These are phyloP conservation scores for Eurytoma californica DNA, from an alignment of 2,888 invertebrate genomes.

Conservation along the genomic window DNA sequence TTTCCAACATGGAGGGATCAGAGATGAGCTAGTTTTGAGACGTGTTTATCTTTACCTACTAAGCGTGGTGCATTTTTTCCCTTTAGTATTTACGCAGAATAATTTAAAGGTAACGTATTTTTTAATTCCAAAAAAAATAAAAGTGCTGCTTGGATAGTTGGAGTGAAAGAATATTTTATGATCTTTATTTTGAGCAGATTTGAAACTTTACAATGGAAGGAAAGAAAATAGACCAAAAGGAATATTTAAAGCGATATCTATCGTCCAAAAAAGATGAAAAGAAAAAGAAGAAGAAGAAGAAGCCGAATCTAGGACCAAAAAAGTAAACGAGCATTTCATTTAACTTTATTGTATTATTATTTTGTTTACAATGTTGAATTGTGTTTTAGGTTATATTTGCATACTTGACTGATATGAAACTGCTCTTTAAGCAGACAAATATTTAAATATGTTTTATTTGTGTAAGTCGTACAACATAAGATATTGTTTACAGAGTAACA, in stretches of 20 bases:
- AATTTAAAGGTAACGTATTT: no score
- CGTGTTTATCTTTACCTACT: no score
- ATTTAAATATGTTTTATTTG: constrained; percentile 12
- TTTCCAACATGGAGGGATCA: no score
- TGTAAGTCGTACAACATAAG: constrained; percentile 38
- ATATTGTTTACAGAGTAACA: constrained; percentile 80
- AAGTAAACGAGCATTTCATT: constrained; percentile 65
- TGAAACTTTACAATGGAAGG: constrained; percentile 39
- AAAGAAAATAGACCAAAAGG: constrained; percentile 79
- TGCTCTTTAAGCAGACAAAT: constrained; percentile 3
- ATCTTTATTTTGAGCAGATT: no score
- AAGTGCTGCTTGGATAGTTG: no score
- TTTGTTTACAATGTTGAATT: constrained; percentile 57
- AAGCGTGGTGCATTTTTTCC: no score
- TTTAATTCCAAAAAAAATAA: no score
- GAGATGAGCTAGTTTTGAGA: no score
- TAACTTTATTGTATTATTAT: constrained; percentile 24
- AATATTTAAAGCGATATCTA: constrained; percentile 87
- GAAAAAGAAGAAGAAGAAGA: constrained; percentile 84
- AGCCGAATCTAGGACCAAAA: constrained; percentile 68
- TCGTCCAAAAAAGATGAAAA: constrained; percentile 79
- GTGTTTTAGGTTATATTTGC: constrained; percentile 68
- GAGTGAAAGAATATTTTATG: no score
- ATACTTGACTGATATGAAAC: constrained; percentile 1
- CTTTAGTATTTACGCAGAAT: no score